Evolutionary conservation across 2,888 invertebrate genomes (phyloP).

Genomic region (Hoplodrina blanda): DNA sequence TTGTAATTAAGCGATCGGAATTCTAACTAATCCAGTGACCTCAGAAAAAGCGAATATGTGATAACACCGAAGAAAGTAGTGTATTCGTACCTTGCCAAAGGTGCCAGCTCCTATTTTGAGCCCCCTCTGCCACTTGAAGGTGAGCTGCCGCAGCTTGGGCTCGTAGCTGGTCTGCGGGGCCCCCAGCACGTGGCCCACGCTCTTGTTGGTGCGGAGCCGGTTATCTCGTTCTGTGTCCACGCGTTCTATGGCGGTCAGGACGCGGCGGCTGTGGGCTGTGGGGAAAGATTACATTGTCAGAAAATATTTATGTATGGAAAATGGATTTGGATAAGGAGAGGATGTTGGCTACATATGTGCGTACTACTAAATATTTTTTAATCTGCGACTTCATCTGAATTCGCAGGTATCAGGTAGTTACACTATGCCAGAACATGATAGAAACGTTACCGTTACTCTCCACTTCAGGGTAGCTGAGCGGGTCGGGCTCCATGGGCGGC

Average conservation of each 20-base stretch:
- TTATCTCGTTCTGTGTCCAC: slow-evolving; percentile 93
- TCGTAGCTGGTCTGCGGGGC: slow-evolving; percentile 90
- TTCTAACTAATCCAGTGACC: too few species aligned
- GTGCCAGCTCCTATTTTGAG: slow-evolving; percentile 97
- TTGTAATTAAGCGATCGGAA: too few species aligned
- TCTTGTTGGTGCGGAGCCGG: slow-evolving; percentile 85
- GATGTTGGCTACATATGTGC: too few species aligned
- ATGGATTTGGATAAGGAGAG: too few species aligned
- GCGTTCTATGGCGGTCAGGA: slow-evolving; percentile 84
- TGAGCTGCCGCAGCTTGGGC: slow-evolving; percentile 94
- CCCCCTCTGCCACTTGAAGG: slow-evolving; percentile 98
- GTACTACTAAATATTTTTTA: too few species aligned
- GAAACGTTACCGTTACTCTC: slow-evolving; percentile 64
- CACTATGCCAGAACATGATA: neutral
- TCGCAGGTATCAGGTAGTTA: too few species aligned
- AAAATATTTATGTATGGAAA: too few species aligned
- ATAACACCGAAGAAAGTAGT: too few species aligned
- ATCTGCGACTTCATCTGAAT: too few species aligned
- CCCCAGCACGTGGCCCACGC: slow-evolving; percentile 80
- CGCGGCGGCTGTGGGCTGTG: slow-evolving; percentile 83
- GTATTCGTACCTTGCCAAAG: slow-evolving; percentile 93
- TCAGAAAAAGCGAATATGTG: too few species aligned
- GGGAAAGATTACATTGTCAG: neutral
- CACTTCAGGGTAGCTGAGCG: slow-evolving; percentile 66
- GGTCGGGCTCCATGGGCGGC: slow-evolving; percentile 80